These are phyloP conservation scores for Nyctalus aviator DNA, from an alignment of 2,797 vertebrate genomes.

Conservation along the genomic window DNA sequence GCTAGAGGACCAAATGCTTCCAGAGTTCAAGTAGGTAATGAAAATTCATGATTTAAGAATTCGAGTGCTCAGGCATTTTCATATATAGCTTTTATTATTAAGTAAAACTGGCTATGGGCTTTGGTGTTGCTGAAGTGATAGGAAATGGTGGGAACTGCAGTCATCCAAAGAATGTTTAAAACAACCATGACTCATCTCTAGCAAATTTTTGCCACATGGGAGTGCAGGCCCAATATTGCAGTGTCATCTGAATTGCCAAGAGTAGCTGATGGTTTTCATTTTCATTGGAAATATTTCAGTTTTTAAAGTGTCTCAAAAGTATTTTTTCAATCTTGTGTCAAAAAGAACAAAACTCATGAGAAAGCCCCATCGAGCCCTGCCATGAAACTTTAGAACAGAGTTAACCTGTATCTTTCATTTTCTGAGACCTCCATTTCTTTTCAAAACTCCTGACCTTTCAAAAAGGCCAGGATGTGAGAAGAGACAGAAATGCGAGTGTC, in stretches of 20 bases:
- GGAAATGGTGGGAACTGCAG: not conserved
- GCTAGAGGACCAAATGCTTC: not conserved
- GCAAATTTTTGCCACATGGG: not conserved
- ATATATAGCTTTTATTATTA: not conserved
- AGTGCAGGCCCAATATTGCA: not conserved
- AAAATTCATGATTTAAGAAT: not conserved
- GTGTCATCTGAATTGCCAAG: not conserved
- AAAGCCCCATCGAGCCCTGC: not conserved
- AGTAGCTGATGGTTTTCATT: not conserved
- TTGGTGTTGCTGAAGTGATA: not conserved
- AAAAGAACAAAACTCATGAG: not conserved
- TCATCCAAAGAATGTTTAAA: not conserved
- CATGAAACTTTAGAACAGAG: not conserved
- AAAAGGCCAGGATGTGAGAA: not conserved
- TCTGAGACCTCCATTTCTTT: not conserved
- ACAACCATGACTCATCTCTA: not conserved
- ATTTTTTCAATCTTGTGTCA: not conserved
- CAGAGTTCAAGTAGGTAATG: constrained; percentile 4
- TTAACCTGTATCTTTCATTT: not conserved
- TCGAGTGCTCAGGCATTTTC: not conserved
- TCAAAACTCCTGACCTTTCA: not conserved
- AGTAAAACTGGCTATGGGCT: not conserved
- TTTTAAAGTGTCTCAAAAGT: not conserved
- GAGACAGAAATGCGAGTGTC: not conserved
- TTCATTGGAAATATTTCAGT: not conserved